Percentiles rank a stretch among this genome's conserved stretches.
These are phyloP conservation scores for Caranx melampygus DNA, from an alignment of 2,113 vertebrate species.

Conservation along the genomic window DNA sequence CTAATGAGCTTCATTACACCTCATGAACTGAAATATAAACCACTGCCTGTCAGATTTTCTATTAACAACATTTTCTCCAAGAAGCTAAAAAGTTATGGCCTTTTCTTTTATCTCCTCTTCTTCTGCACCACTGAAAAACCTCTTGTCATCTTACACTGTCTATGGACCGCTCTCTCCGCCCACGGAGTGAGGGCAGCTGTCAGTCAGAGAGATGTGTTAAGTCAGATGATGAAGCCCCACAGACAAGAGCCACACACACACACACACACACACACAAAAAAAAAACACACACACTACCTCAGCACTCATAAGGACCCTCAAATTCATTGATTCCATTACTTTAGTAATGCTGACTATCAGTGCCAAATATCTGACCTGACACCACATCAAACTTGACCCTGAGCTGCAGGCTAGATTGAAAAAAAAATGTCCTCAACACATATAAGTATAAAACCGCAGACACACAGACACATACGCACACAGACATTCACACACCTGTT, in stretches of 20 bases:
- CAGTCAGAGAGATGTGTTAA: slow-evolving; percentile 32
- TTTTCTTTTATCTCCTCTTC: background rate
- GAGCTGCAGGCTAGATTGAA: background rate
- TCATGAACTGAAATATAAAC: background rate
- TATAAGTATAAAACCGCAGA: background rate
- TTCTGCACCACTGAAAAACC: background rate
- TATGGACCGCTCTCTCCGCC: background rate
- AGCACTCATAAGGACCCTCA: too few species aligned
- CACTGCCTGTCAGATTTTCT: background rate
- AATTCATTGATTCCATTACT: background rate
- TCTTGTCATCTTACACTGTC: slow-evolving; percentile 8
- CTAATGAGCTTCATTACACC: background rate
- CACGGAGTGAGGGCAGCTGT: slow-evolving; percentile 13
- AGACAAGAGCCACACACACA: background rate
- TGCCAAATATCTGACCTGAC: background rate
- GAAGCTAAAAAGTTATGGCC: background rate
- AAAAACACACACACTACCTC: background rate
- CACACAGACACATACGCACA: slow-evolving; percentile 16
- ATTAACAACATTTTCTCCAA: background rate
- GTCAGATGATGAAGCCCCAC: slow-evolving; percentile 32
- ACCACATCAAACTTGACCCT: background rate
- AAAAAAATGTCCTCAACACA: background rate
- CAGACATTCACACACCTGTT: slow-evolving; percentile 60
- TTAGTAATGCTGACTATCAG: background rate
- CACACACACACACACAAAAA: background rate